Base-by-base conservation (phyloP, 2,797 vertebrate genomes). In the Myotis myotis region DNA sequence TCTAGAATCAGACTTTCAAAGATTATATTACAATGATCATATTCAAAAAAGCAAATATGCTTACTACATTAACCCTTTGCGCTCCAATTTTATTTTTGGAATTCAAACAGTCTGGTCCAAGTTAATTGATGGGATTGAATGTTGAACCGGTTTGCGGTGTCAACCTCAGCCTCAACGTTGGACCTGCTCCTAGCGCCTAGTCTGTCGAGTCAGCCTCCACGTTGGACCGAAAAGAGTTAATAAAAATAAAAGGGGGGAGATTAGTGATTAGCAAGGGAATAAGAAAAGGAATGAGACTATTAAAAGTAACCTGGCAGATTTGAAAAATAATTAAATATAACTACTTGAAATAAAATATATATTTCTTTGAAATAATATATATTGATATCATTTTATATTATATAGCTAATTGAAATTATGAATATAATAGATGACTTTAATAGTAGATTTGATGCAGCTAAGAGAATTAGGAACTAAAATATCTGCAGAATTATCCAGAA, bases 1-100 rank as follows among this genome's bases (percentile, higher is more conserved):
- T 88, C 9, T 89, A 68, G 25, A 64, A 91, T 95, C 23, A 81
- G 28, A 90, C 2, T 36, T 86, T 93, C 33, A 91, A 70, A 81
- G 19, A 51, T 47, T 80, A 74, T 75, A 66, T 75, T 70, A 53
- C 0, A 70, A 47, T 25, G n/a, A 49, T 60, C 23, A 64, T 60
- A 82, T 70, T 93, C 22, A 92, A 15, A 76, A 71, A 83, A 84
- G n/a, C 2, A 70, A 38, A 22, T 41, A n/a, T 53, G 5, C 74
- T 83, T 94, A 41, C 28, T 53, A 41, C 20, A 41, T 36, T 88
- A 41, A 12, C 44, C 2, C 44, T 44, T 44, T 11, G 44, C 44
- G 0, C 44, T 44, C 44, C 44, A 44, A 44, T 44, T 44, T 44
- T 44, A 44, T 44, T 44, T 44, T 44, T 44, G 44, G 44, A 44